These are phyloP conservation scores for Troides helena DNA, from an alignment of 2,888 invertebrate genomes.

Conservation along the genomic window DNA sequence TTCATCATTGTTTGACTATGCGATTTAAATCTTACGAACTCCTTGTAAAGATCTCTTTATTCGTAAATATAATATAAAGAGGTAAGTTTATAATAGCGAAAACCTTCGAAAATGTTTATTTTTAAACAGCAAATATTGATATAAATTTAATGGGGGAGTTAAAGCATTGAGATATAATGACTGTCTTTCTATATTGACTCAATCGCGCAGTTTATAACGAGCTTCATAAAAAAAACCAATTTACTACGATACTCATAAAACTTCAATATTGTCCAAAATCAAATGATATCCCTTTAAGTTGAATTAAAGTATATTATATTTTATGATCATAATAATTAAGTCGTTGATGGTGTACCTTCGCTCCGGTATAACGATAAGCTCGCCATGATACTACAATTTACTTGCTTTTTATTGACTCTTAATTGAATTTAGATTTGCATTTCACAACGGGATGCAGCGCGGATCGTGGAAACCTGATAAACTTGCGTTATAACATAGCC, in stretches of 20 bases:
- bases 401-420: constrained; percentile 51
- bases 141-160: background rate
- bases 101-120: background rate
- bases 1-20: no score
- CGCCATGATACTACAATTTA: constrained; percentile 33
- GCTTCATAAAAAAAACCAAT: background rate
- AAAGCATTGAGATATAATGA: no score
- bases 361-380: constrained; percentile 36
- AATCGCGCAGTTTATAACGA: background rate
- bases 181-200: no score
- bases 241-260: background rate
- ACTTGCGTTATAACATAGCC: constrained; percentile 26
- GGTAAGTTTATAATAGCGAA: background rate
- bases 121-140: background rate
- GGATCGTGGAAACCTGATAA: constrained; percentile 59
- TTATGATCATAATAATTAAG: constrained; percentile 55
- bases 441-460: constrained; percentile 57
- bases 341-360: constrained; percentile 39
- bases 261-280: constrained; percentile 24
- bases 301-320: constrained; percentile 52
- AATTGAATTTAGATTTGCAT: constrained; percentile 66
- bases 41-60: no score
- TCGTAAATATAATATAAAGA: background rate
- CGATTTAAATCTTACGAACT: background rate
- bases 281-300: constrained; percentile 50